Conservation (phyloP, 2,888 invertebrate species). For the Diachrysia chrysitis region DNA sequence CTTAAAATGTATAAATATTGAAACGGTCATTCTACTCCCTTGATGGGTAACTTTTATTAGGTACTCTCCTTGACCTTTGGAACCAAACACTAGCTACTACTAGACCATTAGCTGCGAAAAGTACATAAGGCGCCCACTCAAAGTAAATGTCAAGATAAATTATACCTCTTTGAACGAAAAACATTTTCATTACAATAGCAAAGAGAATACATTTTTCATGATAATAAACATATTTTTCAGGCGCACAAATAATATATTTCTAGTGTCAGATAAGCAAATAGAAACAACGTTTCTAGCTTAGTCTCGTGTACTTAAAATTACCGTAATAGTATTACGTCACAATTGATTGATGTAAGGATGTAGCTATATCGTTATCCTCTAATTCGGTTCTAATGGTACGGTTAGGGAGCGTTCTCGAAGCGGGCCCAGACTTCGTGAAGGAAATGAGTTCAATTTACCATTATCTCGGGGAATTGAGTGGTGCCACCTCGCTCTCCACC, state of each 20-base stretch:
- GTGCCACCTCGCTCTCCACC: constrained; percentile 68
- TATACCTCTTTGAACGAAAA: constrained; percentile 36
- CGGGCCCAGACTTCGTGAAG: constrained; percentile 69
- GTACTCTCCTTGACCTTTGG: constrained; percentile 50
- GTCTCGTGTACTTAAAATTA: constrained; percentile 49
- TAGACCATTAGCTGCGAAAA: constrained; percentile 24
- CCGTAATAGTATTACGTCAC: constrained; percentile 61
- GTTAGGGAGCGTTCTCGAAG: constrained; percentile 71
- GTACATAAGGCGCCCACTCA: constrained; percentile 35
- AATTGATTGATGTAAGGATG: constrained; percentile 62
- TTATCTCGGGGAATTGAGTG: constrained; percentile 80
- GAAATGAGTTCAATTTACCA: constrained; percentile 85
- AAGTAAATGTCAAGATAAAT: constrained; percentile 53
- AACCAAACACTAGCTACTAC: constrained; percentile 41
- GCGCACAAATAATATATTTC: constrained; percentile 29
- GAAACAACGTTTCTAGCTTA: constrained; percentile 32
- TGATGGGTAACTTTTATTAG: constrained; percentile 20
- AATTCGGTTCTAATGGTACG: constrained; percentile 74
- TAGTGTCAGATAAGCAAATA: constrained; percentile 43
- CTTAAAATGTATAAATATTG: constrained; percentile 3
- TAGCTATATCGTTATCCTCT: constrained; percentile 69
- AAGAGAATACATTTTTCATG: constrained; percentile 23
- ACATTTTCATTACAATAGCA: constrained; percentile 27
- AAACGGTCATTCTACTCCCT: constrained; percentile 12
- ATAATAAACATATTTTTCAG: constrained; percentile 23